A percentile compares a stretch with the other conserved stretches of the same genome.
phyloP scores from a whole-genome alignment of 2,113 vertebrate species.

The Chrysochloris asiatica region DNA sequence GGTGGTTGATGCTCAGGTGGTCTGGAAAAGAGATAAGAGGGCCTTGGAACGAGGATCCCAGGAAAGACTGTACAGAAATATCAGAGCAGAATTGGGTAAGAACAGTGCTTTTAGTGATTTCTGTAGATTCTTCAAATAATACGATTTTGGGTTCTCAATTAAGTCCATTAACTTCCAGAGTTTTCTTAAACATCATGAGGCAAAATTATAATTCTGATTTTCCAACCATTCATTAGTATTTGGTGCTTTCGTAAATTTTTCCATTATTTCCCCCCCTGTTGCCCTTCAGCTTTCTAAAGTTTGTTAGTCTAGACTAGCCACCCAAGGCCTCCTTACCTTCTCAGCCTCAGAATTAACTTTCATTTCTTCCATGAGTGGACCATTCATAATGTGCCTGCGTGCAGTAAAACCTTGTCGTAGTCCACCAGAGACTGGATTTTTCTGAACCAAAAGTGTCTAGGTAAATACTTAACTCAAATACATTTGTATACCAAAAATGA shows the following conservation, averaged over 20 bases:
- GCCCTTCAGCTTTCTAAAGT: background rate
- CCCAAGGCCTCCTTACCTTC: background rate
- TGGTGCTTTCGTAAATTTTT: background rate
- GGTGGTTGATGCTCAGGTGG: too few species aligned
- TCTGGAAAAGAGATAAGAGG: background rate
- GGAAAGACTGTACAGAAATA: background rate
- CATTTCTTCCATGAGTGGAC: background rate
- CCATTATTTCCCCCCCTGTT: background rate
- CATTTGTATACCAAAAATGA: accelerated
- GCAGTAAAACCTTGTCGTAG: accelerated
- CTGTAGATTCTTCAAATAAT: background rate
- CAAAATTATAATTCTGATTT: too few species aligned
- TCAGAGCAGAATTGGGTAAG: background rate
- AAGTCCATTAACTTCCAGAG: background rate
- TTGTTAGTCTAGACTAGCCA: background rate
- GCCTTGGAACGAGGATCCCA: background rate
- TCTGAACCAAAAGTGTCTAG: background rate
- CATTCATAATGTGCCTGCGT: accelerated
- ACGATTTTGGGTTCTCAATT: background rate
- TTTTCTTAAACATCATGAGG: accelerated
- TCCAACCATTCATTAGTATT: accelerated
- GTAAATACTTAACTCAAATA: background rate
- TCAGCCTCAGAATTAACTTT: background rate
- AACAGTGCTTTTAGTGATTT: background rate
- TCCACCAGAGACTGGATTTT: background rate